These are phyloP conservation scores for Pseudomugil gertrudae DNA, from an alignment of 2,797 vertebrate genomes.

Conservation along the genomic window DNA sequence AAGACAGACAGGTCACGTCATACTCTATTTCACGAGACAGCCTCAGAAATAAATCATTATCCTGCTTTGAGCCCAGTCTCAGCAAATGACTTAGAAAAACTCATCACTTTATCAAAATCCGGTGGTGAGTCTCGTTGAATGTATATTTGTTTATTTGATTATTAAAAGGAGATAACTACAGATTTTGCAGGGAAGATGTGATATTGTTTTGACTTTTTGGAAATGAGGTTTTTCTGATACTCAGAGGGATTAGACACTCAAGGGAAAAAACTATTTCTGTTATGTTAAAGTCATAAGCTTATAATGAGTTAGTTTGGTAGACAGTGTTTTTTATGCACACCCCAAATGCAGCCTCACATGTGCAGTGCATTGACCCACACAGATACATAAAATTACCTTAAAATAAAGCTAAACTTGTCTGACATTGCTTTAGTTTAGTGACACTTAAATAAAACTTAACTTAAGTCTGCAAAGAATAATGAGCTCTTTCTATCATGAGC, in stretches of 20 bases:
- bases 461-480: neutral
- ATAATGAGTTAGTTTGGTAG: neutral
- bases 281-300: no score
- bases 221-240: neutral
- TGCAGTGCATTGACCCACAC: neutral
- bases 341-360: neutral
- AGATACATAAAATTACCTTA: neutral
- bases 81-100: constrained; percentile 37
- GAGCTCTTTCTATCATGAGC: neutral
- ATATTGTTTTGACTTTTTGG: constrained; percentile 20
- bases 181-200: constrained; percentile 16
- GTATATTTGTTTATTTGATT: neutral
- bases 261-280: neutral
- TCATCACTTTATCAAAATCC: neutral
- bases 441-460: neutral
- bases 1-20: constrained; percentile 71
- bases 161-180: neutral
- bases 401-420: neutral
- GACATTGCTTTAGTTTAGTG: neutral
- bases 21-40: constrained; percentile 57
- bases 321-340: constrained; percentile 5
- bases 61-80: constrained; percentile 19
- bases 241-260: constrained; percentile 1
- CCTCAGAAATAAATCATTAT: constrained; percentile 53
- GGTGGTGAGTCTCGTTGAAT: constrained; percentile 1